These are phyloP conservation scores for Amblyjoppa fuscipennis DNA, from an alignment of 2,888 invertebrate species.

Conservation along the genomic window DNA sequence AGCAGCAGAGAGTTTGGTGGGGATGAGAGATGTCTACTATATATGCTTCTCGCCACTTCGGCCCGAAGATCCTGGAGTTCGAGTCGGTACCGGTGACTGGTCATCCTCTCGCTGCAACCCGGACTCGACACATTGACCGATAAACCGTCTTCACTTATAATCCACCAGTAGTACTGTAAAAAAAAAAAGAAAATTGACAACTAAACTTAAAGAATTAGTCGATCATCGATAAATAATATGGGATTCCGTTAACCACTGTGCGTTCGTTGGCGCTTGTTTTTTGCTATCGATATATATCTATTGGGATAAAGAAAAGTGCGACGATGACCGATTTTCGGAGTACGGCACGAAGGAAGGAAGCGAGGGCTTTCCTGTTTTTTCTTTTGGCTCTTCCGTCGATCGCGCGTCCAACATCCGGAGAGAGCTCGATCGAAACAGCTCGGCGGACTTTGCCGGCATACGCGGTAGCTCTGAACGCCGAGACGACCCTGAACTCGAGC, in stretches of 20 bases:
- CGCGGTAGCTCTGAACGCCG: constrained; percentile 73
- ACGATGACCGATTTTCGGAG: background rate
- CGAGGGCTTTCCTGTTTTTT: background rate
- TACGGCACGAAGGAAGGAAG: background rate
- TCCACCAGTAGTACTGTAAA: background rate
- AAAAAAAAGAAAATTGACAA: too few relatives aligned
- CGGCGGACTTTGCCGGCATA: constrained; percentile 77
- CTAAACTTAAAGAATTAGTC: too few relatives aligned
- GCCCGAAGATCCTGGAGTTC: constrained; percentile 54
- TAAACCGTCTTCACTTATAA: background rate
- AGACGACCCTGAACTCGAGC: constrained; percentile 66
- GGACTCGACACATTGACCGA: background rate
- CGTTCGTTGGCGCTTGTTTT: too few relatives aligned
- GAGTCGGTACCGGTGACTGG: constrained; percentile 20
- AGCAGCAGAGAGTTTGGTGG: background rate
- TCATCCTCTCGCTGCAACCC: constrained; percentile 48
- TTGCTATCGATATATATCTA: background rate
- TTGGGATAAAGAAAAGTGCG: constrained; percentile 5
- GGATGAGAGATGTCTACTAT: constrained; percentile 19
- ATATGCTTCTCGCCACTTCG: constrained; percentile 32
- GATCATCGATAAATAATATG: too few relatives aligned
- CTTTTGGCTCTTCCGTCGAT: background rate
- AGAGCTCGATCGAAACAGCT: constrained; percentile 67
- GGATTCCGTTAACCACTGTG: too few relatives aligned
- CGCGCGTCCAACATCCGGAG: constrained; percentile 12